Evolutionary conservation across 2,113 vertebrate species (phyloP), one percentile per base, ranked within the genome.

Genomic region (Cricetomys ansorgei): DNA sequence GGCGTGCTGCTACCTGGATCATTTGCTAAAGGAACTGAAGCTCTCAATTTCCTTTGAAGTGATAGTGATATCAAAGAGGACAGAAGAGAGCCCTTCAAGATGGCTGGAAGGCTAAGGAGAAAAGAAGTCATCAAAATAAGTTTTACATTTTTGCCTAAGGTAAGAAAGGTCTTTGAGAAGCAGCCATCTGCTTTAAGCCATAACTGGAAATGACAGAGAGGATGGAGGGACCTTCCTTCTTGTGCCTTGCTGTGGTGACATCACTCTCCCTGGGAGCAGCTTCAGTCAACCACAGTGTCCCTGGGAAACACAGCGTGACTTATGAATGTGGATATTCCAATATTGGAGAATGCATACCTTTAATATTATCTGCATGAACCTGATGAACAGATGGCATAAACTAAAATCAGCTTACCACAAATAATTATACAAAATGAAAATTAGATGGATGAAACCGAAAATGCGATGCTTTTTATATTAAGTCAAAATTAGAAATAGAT

Each of bases 391-490:
- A 97, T 70, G 81, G 81, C 37, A 92, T 43, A 65, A 95, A 92
- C 94, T 77, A 62, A 98, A 97, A 93, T 97, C 92, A 97, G 97
- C 72, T 73, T 94, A 95, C 95, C 84, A 57, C 55, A 96, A 98
- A 98, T 86, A 97, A 91, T 77, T 95, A 76, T 8, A 43, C 3
- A 59, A 97, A 97, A 70, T 95, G 96, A 96, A 98, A 96, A 94
- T 96, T 95, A 94, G 97, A 97, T 92, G 94, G 94, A 97, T 97
- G 83, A 98, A 97, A 98, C 70, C 40, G 96, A 97, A 96, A 97
- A 89, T 96, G 88, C 91, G 94, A 95, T 96, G 97, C 95, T 89
- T 29, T 77, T 43, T 92, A 97, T 94, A 97, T 95, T 92, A 96
- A 96, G 90, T 83, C 91, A 95, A 53, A 92, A 97, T 96, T 96